Base-by-base conservation (phyloP, 2,888 invertebrate species). In the Scaptomyza flava region DNA sequence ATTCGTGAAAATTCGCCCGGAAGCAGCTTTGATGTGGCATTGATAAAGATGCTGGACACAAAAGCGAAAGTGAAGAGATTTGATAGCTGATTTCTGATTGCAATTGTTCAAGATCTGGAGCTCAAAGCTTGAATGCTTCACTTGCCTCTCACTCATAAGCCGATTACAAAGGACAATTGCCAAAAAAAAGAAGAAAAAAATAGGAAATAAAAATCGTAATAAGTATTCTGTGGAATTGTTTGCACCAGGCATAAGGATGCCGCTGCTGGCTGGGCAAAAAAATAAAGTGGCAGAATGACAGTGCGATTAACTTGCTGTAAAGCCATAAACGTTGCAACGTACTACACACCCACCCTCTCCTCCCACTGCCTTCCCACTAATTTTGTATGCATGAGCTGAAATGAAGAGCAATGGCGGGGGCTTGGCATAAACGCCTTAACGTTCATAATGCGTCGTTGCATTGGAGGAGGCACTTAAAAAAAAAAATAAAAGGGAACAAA, bases 311-410 rank as follows among this genome's bases (percentile, higher is more conserved):
- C 84, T 86, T 66, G 84, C 81, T 85, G 78, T 83, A 85, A 41
- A 85, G 84, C 87, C 78, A 73, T 84, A 86, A 86, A 81, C 79
- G 84, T 67, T 86, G 75, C 76, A 71, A 60, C 48, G 59, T 68
- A 64, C 61, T 68, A 64, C 61, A 45, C 41, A 14, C 33, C 36
- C 41, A 20, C 31, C 6, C n/a, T 36, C 36, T 27, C 54, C 6
- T 9, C 58, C 36, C 34, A 9, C 12, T n/a, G 23, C 23, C 23
- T 7, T 8, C 61, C 38, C 79, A 84, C 82, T 86, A 85, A 89
- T 89, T 89, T 84, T 60, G 81, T 89, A 89, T 89, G 89, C 89
- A 89, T 89, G 89, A 89, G 81, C 71, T 77, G 80, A 79, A 77
- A 79, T 76, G 72, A 73, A 87, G 72, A 73, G 83, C 60, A 65